Evolutionary conservation across 1,140 invertebrate species (phyloP), one percentile per base, ranked within the genome.

Genomic region (Drosophila melanica): DNA sequence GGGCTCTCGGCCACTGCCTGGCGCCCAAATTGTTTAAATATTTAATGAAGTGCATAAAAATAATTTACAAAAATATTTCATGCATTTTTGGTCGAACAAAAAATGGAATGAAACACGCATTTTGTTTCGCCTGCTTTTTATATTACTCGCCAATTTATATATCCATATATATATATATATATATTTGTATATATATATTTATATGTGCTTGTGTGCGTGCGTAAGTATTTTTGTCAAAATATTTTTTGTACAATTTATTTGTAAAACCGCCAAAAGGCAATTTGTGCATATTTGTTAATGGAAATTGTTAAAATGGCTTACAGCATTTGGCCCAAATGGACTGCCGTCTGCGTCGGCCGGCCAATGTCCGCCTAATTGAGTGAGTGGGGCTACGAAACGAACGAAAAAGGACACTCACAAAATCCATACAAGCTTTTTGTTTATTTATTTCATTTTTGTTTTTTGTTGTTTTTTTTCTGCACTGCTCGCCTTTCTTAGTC

Each of bases 31-130:
- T 89, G 79, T 79, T 89, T 69, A 79, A 89, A 89, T 89, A 90
- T 90, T 89, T 89, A 89, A 89, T 89, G 85, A 90, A 89, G 84
- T 89, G 84, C 84, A 89, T 84, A 89, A 89, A 89, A 89, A 89
- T 89, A 90, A 89, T 89, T 89, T 89, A 79, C 75, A 84, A 77
- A 89, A 90, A 89, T 89, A 89, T 89, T 89, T 89, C 77, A 84
- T 79, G 85, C 79, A 89, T 89, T 89, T 76, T 89, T 62, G 82
- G 82, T 81, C 80, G 75, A 68, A 69, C 70, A 81, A 85, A 81
- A 78, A 79, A 76, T 78, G 54, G 69, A 41, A 41, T 30, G 53
- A 50, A 64, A 57, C 45, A 65, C 68, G 62, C 68, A 65, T 69
- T 75, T 57, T 69, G 58, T 71, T 69, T 68, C 23, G 45, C 35